These are phyloP conservation scores for Orthosia cruda DNA, from an alignment of 2,888 invertebrate species.

Conservation along the genomic window DNA sequence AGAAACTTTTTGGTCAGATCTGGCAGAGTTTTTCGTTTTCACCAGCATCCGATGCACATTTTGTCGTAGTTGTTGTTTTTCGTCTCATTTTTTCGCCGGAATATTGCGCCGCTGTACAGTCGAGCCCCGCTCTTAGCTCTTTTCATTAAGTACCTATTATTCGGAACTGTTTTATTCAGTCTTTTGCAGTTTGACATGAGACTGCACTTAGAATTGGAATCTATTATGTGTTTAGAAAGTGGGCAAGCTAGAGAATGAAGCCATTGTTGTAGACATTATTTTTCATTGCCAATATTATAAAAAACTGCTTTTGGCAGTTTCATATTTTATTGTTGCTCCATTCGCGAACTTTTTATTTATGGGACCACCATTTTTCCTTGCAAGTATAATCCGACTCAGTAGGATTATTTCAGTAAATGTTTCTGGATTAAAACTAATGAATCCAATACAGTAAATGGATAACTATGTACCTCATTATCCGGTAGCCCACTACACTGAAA, in stretches of 20 bases:
- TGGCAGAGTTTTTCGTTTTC: slow-evolving; percentile 80
- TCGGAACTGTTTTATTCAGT: slow-evolving; percentile 39
- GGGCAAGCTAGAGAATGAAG: not conserved
- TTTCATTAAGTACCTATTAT: slow-evolving; percentile 65
- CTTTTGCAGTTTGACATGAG: slow-evolving; percentile 43
- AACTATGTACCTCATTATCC: no score
- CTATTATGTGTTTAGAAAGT: slow-evolving; percentile 26
- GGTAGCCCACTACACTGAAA: no score
- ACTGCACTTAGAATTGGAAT: slow-evolving; percentile 44
- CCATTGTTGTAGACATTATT: not conserved
- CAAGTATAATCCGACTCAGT: no score
- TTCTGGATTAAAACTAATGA: no score
- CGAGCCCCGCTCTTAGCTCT: slow-evolving; percentile 51
- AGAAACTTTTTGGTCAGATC: slow-evolving; percentile 76
- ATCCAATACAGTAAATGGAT: no score
- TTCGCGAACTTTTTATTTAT: no score
- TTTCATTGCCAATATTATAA: not conserved
- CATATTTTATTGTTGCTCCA: no score
- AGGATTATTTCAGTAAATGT: no score
- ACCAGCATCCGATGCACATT: slow-evolving; percentile 76
- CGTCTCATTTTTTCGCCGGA: slow-evolving; percentile 54
- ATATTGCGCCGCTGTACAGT: slow-evolving; percentile 51
- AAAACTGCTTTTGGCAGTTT: not conserved
- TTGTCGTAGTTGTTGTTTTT: slow-evolving; percentile 67
- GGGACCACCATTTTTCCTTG: no score